Evolutionary conservation across 2,113 vertebrate species (phyloP).

Genomic region (Sylvilagus bachmani): DNA sequence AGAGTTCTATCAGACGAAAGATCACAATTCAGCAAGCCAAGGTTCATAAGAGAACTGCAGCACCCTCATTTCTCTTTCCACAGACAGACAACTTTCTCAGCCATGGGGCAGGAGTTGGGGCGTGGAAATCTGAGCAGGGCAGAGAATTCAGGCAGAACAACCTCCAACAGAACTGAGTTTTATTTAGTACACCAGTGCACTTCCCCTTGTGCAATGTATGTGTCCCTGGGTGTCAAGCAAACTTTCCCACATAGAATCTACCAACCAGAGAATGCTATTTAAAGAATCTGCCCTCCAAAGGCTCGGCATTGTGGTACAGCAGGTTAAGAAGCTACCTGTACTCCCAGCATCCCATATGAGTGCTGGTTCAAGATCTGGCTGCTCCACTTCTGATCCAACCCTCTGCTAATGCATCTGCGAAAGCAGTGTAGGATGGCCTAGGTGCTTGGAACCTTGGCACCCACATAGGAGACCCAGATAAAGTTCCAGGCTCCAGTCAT

Average conservation of each 20-base stretch:
- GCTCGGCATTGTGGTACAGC: no score
- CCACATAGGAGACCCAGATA: no score
- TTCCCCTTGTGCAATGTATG: background rate
- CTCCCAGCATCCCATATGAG: no score
- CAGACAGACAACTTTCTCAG: slow-evolving; percentile 13
- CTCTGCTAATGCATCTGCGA: no score
- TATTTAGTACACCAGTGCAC: background rate
- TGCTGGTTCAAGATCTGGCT: no score
- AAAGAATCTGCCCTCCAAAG: background rate
- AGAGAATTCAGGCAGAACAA: slow-evolving; percentile 10
- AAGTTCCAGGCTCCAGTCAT: no score
- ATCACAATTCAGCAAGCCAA: slow-evolving; percentile 17
- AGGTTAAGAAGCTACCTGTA: no score
- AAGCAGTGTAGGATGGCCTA: no score
- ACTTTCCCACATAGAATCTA: slow-evolving; percentile 48
- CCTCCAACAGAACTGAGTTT: slow-evolving; percentile 37
- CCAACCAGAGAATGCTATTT: slow-evolving; percentile 37
- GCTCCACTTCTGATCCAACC: no score
- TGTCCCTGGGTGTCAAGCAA: slow-evolving; percentile 5
- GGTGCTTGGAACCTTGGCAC: no score
- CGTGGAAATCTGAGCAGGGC: slow-evolving; percentile 3
- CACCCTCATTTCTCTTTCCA: slow-evolving; percentile 37
- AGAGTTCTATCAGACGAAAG: background rate
- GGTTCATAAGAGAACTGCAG: slow-evolving; percentile 1
- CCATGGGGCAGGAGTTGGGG: background rate